Percentiles rank a stretch among this genome's conserved stretches.
phyloP scores from a whole-genome alignment of 1,140 invertebrate species.

The Phthorimaea operculella region DNA sequence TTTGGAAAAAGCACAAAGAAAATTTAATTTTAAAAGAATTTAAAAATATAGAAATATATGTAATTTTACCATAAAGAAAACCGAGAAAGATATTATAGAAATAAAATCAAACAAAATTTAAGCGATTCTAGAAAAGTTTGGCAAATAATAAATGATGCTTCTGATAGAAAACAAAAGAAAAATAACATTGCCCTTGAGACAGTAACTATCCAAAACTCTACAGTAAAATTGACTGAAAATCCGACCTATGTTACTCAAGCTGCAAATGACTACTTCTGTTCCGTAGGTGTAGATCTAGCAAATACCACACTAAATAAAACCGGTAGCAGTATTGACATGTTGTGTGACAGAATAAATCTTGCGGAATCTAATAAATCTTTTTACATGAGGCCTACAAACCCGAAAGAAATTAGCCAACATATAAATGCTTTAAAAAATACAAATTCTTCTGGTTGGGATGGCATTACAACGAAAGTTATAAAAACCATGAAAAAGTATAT shows the following conservation, averaged over 20 bases:
- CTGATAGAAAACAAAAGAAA: too few relatives aligned
- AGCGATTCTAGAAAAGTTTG: background rate
- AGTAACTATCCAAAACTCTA: background rate
- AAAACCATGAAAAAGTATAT: background rate
- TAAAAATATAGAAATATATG: background rate
- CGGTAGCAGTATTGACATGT: background rate
- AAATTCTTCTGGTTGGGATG: background rate
- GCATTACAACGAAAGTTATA: background rate
- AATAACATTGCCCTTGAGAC: background rate
- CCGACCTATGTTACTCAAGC: background rate
- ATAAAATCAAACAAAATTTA: background rate
- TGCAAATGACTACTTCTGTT: too few relatives aligned
- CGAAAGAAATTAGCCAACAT: background rate
- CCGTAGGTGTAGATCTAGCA: background rate
- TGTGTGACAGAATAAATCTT: background rate
- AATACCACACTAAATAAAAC: background rate
- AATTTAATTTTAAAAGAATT: background rate
- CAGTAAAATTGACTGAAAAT: background rate
- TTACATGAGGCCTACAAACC: background rate
- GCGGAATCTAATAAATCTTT: background rate
- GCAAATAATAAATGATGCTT: background rate
- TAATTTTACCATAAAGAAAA: background rate
- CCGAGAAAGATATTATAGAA: background rate
- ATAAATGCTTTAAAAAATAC: background rate
- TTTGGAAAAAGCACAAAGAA: background rate